Evolutionary conservation across 2,113 vertebrate species (phyloP).

Genomic region (Semicossyphus pulcher): DNA sequence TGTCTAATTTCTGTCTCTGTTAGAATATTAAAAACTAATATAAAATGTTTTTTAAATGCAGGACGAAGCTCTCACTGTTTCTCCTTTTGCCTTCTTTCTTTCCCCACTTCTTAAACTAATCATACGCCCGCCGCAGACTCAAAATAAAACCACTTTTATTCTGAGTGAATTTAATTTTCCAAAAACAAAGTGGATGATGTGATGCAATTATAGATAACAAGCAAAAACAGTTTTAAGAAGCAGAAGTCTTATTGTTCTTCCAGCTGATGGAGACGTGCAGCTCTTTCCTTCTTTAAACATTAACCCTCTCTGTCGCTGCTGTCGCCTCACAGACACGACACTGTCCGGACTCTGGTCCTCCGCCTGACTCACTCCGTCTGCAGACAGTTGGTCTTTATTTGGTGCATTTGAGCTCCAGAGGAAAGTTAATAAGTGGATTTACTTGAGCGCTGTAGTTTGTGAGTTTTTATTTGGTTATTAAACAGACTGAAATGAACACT

Average conservation of each 20-base stretch:
- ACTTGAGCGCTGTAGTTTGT: too few species aligned
- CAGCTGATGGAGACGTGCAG: not conserved
- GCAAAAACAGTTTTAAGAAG: not conserved
- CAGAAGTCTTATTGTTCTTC: not conserved
- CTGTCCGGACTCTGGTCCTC: conserved; percentile 3
- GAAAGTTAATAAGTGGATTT: too few species aligned
- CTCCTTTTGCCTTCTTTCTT: not conserved
- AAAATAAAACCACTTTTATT: not conserved
- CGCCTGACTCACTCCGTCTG: conserved; percentile 13
- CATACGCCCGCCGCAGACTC: not conserved
- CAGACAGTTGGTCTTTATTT: not conserved
- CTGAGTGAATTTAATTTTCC: conserved; percentile 1
- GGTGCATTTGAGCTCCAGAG: not conserved
- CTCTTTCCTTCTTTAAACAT: not conserved
- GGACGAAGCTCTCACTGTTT: not conserved
- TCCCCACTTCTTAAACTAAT: not conserved
- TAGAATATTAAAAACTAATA: not conserved
- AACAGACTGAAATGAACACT: too few species aligned
- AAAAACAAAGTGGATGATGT: not conserved
- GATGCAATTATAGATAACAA: conserved; percentile 28
- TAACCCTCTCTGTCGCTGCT: conserved; percentile 16
- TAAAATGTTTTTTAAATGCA: not conserved
- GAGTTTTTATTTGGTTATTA: too few species aligned
- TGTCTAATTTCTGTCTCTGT: not conserved
- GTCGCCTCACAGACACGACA: conserved; percentile 16